Conservation (phyloP, 2,888 invertebrate species). For the Cephus nigrinus region DNA sequence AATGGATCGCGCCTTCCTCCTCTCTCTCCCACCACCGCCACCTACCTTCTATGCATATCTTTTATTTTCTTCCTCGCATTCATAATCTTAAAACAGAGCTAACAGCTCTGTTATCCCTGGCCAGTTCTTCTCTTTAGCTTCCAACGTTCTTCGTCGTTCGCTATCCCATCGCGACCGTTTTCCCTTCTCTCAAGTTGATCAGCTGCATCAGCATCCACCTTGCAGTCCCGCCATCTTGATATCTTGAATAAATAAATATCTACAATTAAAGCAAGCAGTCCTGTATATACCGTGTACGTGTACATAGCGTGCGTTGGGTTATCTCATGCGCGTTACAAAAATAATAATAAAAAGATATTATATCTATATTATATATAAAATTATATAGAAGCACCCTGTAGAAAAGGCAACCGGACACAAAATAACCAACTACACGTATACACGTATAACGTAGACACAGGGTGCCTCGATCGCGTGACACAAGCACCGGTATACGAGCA, state of each 20-base stretch:
- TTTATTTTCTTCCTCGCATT: slow-evolving; percentile 24
- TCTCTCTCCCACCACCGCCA: slow-evolving; percentile 30
- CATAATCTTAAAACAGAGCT: slow-evolving; percentile 47
- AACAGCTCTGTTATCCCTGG: background rate
- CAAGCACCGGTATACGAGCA: slow-evolving; percentile 30
- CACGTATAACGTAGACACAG: background rate
- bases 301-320: background rate
- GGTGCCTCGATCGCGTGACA: slow-evolving; percentile 56
- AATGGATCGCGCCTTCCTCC: slow-evolving; percentile 62
- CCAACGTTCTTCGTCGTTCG: background rate
- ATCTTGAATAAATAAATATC: background rate
- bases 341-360: background rate
- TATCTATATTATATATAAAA: background rate
- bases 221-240: background rate
- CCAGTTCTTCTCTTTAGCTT: background rate
- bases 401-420: background rate
- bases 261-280: background rate
- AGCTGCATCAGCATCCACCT: background rate
- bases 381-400: background rate
- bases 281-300: too few relatives aligned
- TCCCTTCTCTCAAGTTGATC: background rate
- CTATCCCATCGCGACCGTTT: background rate
- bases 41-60: slow-evolving; percentile 12
- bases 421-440: background rate
- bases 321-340: background rate